phyloP scores from a whole-genome alignment of 2,113 vertebrate species.

The Macrotis lagotis region DNA sequence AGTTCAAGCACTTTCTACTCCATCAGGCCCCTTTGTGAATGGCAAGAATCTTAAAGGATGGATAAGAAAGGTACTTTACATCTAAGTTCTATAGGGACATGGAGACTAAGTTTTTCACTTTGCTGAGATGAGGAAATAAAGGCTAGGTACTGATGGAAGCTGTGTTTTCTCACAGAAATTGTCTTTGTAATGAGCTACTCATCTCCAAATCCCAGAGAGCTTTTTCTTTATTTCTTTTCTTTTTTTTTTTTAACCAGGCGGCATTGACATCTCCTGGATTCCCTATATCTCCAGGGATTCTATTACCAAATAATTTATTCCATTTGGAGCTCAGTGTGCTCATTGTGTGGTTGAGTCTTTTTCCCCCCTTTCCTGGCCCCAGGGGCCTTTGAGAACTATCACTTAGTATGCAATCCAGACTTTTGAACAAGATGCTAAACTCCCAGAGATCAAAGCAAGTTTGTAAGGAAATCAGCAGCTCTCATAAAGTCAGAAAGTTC shows the following conservation, averaged over 20 bases:
- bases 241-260: slow-evolving; percentile 56
- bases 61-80: not conserved
- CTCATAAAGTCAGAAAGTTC: not conserved
- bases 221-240: slow-evolving; percentile 47
- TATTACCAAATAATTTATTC: slow-evolving; percentile 53
- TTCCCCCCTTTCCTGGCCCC: not conserved
- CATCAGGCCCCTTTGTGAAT: not conserved
- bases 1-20: not conserved
- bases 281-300: slow-evolving; percentile 27
- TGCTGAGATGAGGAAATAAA: not conserved
- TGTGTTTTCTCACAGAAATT: not conserved
- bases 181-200: not conserved
- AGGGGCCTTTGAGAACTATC: not conserved
- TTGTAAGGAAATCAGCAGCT: not conserved
- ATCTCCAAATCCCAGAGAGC: slow-evolving; percentile 39
- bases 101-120: not conserved
- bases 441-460: not conserved
- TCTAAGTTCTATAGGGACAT: not conserved
- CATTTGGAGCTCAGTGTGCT: not conserved
- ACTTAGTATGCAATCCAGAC: not conserved
- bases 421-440: not conserved
- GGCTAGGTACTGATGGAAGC: not conserved
- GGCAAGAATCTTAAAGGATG: not conserved
- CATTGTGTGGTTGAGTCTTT: not conserved
- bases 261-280: slow-evolving; percentile 9